Percentiles rank a stretch among this genome's conserved stretches.
Evolutionary conservation across 2,113 vertebrate genomes (phyloP).

Genomic region (Canis aureus): DNA sequence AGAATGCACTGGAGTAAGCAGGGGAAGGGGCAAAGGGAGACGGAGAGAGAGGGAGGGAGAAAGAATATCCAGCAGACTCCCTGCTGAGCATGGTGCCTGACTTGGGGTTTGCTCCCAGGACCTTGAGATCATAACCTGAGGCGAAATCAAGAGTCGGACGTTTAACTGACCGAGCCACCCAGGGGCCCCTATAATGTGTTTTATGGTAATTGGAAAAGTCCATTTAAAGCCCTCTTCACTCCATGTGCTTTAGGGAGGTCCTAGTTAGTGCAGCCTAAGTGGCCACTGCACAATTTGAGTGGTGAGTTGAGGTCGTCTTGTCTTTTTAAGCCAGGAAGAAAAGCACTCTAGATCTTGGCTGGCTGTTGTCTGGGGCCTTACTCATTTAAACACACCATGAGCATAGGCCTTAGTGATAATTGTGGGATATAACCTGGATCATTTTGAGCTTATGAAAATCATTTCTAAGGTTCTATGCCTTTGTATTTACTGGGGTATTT

Average conservation of each 20-base stretch:
- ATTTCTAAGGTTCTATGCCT: neutral
- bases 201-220: constrained; percentile 41
- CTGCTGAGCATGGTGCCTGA: neutral
- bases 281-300: neutral
- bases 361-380: neutral
- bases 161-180: no score
- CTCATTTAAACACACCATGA: constrained; percentile 29
- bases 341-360: neutral
- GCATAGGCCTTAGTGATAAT: neutral
- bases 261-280: neutral
- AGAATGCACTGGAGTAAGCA: neutral
- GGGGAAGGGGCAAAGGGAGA: neutral
- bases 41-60: neutral
- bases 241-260: constrained; percentile 18
- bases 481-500: neutral
- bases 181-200: constrained; percentile 13
- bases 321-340: neutral
- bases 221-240: constrained; percentile 23
- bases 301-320: neutral
- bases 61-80: neutral
- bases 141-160: no score
- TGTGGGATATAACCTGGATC: neutral
- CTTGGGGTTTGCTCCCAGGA: neutral
- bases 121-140: neutral
- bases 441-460: constrained; percentile 28